Base-by-base conservation (phyloP, 2,888 invertebrate genomes). In the Rhagonycha fulva region DNA sequence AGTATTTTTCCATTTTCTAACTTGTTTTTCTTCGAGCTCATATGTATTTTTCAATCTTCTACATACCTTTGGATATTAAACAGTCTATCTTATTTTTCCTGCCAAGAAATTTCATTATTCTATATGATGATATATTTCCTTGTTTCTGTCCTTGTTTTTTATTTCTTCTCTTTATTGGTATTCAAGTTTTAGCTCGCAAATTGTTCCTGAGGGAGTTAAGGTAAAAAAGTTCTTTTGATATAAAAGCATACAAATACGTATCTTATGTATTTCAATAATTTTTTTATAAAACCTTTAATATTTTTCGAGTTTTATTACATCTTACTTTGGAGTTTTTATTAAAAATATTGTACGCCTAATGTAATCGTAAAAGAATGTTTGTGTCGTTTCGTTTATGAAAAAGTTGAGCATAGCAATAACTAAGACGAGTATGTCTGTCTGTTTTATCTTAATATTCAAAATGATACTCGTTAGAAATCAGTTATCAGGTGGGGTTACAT, bases 81-180 rank as follows among this genome's bases (percentile, higher is more conserved):
- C 85, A 86, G 85, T 86, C 84, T 86, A 86, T 86, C 85, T 85
- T 84, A 85, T 87, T 85, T 85, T 84, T 83, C 83, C 82, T 83
- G 84, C 83, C 83, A 84, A 86, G 84, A 86, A 87, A 86, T 86
- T 86, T 87, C 86, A 86, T 87, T 87, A 87, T 86, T 85, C 83
- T 82, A 83, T 84, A 85, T 85, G 86, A 86, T 86, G 86, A 87
- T 86, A 86, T 86, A 86, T 87, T 83, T 86, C 84, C 82, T 80
- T 83, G 82, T 76, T 74, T 74, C 80, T 81, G 79, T 79, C 79
- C 79, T 80, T 78, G 76, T 71, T 77, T 76, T 75, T 62, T 71
- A 72, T 79, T 78, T 76, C 76, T 76, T 76, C 70, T 79, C 77
- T 74, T 75, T 72, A 78, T 78, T 77, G 77, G 80, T 77, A 78